phyloP scores from a whole-genome alignment of 30 jellyfish, hydroid and myxozoan genomes.

The Cassiopea andromeda region DNA sequence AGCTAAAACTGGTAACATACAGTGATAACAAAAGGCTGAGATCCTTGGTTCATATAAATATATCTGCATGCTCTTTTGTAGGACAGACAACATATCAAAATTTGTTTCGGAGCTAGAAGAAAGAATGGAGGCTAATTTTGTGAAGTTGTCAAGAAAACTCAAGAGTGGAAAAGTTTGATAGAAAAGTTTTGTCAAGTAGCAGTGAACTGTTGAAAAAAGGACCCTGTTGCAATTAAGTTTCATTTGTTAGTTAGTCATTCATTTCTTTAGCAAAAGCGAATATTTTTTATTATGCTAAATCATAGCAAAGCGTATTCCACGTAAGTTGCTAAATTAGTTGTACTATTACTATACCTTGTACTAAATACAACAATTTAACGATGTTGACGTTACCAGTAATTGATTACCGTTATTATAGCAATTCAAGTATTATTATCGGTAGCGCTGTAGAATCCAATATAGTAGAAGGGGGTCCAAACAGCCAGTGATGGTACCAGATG shows the following conservation, averaged over 20 bases:
- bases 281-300: neutral
- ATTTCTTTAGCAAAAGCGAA: neutral
- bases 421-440: no score
- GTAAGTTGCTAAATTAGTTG: no score
- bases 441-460: no score
- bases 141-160: neutral
- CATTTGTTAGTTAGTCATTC: neutral
- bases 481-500: no score
- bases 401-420: no score
- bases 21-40: no score
- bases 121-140: constrained; percentile 2
- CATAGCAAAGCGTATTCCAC: neutral
- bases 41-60: no score
- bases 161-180: neutral
- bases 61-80: neutral
- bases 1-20: neutral
- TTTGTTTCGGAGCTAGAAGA: constrained; percentile 18
- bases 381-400: no score
- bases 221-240: neutral
- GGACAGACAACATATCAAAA: constrained; percentile 16
- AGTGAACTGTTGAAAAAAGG: neutral
- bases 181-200: neutral
- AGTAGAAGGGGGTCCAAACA: no score
- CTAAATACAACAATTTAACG: no score
- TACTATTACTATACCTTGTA: no score